phyloP scores from a whole-genome alignment of 2,797 vertebrate genomes.

The Sylvia borin region DNA sequence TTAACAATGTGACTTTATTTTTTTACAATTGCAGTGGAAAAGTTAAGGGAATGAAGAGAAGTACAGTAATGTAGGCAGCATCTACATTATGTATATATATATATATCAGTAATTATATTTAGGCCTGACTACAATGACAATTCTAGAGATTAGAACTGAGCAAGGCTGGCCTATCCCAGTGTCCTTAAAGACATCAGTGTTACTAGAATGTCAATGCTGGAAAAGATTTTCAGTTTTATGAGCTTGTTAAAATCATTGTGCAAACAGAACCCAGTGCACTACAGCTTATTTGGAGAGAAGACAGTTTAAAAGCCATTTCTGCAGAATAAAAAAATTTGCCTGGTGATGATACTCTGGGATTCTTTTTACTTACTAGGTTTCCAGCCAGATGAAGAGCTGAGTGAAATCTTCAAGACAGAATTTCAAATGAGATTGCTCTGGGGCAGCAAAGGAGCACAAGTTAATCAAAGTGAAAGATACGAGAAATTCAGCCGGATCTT shows the following conservation, averaged over 20 bases:
- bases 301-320: not conserved
- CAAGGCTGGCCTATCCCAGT: not conserved
- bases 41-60: not conserved
- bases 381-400: slow-evolving; percentile 87
- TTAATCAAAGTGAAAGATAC: slow-evolving; percentile 91
- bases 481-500: slow-evolving; percentile 96
- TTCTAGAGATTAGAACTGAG: not conserved
- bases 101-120: not conserved
- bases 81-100: too few relatives aligned
- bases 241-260: not conserved
- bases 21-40: not conserved
- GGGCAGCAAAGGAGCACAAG: slow-evolving; percentile 94
- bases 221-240: not conserved
- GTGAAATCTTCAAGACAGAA: slow-evolving; percentile 94
- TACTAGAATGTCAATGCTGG: not conserved
- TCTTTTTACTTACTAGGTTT: slow-evolving; percentile 80
- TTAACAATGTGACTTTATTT: not conserved
- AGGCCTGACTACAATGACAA: not conserved
- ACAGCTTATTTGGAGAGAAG: not conserved
- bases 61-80: not conserved
- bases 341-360: not conserved
- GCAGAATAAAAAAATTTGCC: not conserved
- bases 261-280: not conserved
- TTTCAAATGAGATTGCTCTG: slow-evolving; percentile 96
- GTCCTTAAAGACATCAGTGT: not conserved